Conservation (phyloP, 2,113 vertebrate genomes). For the Guaruba guarouba region DNA sequence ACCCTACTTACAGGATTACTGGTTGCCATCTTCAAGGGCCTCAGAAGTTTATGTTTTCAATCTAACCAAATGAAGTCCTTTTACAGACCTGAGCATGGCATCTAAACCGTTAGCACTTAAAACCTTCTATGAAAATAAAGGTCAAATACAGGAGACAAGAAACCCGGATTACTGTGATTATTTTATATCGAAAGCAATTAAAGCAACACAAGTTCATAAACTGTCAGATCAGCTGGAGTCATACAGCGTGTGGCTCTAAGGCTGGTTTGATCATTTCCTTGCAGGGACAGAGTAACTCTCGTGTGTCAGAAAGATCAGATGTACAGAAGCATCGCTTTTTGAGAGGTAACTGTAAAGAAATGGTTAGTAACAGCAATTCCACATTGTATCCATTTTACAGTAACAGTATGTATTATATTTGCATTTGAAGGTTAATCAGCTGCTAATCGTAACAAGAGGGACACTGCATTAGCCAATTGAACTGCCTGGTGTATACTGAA, state of each 20-base stretch:
- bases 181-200: background rate
- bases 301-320: constrained; percentile 51
- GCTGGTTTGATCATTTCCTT: constrained; percentile 4
- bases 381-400: constrained; percentile 63
- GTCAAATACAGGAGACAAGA: constrained; percentile 36
- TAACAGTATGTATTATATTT: constrained; percentile 39
- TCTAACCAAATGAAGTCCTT: constrained; percentile 52
- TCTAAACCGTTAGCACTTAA: constrained; percentile 20
- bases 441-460: constrained; percentile 60
- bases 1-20: constrained; percentile 55
- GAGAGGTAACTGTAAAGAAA: constrained; percentile 76
- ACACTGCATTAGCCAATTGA: constrained; percentile 61
- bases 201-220: constrained; percentile 26
- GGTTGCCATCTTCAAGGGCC: constrained; percentile 53
- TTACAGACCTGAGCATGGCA: constrained; percentile 30
- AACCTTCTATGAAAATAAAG: constrained; percentile 1
- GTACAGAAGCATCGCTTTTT: constrained; percentile 56
- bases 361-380: constrained; percentile 67
- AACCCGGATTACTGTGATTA: background rate
- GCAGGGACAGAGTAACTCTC: constrained; percentile 25
- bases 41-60: constrained; percentile 40
- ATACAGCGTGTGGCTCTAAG: background rate
- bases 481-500: constrained; percentile 45
- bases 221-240: constrained; percentile 25
- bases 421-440: constrained; percentile 59